Evolutionary conservation across 2,888 invertebrate genomes (phyloP).

Genomic region (Metacarcinus magister): DNA sequence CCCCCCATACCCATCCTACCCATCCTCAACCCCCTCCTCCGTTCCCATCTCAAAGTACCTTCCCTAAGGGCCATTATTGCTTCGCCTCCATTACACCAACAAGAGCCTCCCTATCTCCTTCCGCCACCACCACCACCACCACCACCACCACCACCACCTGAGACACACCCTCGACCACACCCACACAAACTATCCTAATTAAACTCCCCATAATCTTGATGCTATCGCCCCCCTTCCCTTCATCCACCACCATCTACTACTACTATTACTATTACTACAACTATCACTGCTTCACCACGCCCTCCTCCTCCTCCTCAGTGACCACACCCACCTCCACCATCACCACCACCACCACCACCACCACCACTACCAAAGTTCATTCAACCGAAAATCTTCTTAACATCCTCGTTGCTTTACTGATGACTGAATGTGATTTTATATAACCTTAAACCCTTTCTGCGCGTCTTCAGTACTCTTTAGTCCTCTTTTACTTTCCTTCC

Average conservation of each 20-base stretch:
- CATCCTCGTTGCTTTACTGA: not conserved
- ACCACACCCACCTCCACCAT: not conserved
- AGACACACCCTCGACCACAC: slow-evolving; percentile 30
- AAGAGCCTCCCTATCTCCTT: not conserved
- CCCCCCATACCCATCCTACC: not conserved
- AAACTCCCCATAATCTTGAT: not conserved
- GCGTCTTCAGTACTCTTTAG: not conserved
- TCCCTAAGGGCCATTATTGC: not conserved
- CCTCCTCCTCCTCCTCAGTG: not conserved
- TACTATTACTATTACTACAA: not conserved
- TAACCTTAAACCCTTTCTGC: not conserved
- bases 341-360: not conserved
- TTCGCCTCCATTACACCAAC: slow-evolving; percentile 1
- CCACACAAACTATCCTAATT: not conserved
- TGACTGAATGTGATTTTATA: not conserved
- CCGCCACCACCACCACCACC: not conserved
- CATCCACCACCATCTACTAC: not conserved
- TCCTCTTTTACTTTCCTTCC: not conserved
- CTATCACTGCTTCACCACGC: not conserved
- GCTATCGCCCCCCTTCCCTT: not conserved
- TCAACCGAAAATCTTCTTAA: not conserved
- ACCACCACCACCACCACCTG: not conserved
- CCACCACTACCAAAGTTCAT: not conserved
- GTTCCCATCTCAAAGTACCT: not conserved
- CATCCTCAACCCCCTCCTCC: not conserved